phyloP scores from a whole-genome alignment of 2,797 vertebrate species.

The Sorex maritimensis region DNA sequence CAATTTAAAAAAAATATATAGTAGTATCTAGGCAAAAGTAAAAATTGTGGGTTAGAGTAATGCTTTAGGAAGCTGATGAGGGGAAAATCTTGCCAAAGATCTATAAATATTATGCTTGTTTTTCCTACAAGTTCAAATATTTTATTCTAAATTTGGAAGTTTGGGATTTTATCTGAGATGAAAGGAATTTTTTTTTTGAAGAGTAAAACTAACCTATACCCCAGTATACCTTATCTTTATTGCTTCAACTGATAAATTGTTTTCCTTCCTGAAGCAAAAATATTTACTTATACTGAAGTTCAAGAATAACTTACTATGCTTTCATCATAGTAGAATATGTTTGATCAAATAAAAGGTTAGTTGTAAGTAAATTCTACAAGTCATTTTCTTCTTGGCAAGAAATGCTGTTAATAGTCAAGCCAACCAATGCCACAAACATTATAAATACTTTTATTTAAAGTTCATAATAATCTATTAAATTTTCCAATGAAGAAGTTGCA shows the following conservation, averaged over 20 bases:
- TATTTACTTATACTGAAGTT: conserved; percentile 34
- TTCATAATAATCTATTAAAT: conserved; percentile 40
- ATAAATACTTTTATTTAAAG: conserved; percentile 68
- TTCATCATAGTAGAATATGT: background rate
- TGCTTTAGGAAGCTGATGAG: background rate
- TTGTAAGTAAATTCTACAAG: conserved; percentile 65
- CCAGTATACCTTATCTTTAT: conserved; percentile 37
- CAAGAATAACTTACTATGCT: background rate
- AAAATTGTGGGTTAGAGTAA: conserved; percentile 31
- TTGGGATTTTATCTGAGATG: conserved; percentile 67
- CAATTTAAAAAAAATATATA: conserved; percentile 20
- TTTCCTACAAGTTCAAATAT: conserved; percentile 2
- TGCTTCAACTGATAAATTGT: background rate
- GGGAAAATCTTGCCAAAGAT: background rate
- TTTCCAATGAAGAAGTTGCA: conserved; percentile 29
- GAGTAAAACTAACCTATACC: conserved; percentile 17
- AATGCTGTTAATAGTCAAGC: conserved; percentile 46
- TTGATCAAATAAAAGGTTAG: conserved; percentile 34
- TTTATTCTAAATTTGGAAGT: conserved; percentile 56
- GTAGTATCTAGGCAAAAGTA: conserved; percentile 36
- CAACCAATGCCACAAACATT: conserved; percentile 39
- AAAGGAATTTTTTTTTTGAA: conserved; percentile 72
- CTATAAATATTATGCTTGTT: background rate
- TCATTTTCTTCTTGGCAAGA: conserved; percentile 64
- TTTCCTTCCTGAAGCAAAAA: conserved; percentile 60